phyloP scores from a whole-genome alignment of 2,113 vertebrate genomes.

The Cyprinus carpio region DNA sequence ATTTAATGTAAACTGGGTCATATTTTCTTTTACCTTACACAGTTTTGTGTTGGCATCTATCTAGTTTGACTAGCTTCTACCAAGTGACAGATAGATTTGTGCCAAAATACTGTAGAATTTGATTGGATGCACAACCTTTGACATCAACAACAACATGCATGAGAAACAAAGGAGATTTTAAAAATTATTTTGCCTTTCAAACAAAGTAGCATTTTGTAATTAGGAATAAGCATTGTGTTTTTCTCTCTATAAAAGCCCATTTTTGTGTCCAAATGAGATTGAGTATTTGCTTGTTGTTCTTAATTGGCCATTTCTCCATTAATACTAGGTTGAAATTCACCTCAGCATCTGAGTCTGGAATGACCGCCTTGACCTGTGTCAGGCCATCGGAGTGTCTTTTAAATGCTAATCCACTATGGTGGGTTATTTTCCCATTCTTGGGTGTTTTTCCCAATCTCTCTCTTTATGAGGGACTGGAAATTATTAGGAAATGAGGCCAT shows the following conservation, averaged over 20 bases:
- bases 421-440: slow-evolving; percentile 68
- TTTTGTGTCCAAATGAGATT: not conserved
- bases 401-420: slow-evolving; percentile 61
- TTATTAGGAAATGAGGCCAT: slow-evolving; percentile 76
- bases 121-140: no score
- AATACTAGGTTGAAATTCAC: not conserved
- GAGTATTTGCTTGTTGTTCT: not conserved
- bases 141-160: not conserved
- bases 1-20: not conserved
- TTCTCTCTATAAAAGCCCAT: no score
- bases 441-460: slow-evolving; percentile 60
- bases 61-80: no score
- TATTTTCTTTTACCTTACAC: not conserved
- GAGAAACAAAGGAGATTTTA: not conserved
- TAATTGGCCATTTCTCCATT: not conserved
- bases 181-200: not conserved
- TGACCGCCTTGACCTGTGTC: not conserved
- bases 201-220: no score
- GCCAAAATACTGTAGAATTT: no score
- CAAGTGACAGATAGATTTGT: no score
- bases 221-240: not conserved
- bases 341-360: not conserved
- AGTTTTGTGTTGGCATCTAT: no score
- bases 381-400: slow-evolving; percentile 57
- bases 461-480: slow-evolving; percentile 78